A percentile compares a stretch with the other conserved stretches of the same genome.
These are phyloP conservation scores for Noctua pronuba DNA, from an alignment of 2,888 invertebrate species.

Conservation along the genomic window DNA sequence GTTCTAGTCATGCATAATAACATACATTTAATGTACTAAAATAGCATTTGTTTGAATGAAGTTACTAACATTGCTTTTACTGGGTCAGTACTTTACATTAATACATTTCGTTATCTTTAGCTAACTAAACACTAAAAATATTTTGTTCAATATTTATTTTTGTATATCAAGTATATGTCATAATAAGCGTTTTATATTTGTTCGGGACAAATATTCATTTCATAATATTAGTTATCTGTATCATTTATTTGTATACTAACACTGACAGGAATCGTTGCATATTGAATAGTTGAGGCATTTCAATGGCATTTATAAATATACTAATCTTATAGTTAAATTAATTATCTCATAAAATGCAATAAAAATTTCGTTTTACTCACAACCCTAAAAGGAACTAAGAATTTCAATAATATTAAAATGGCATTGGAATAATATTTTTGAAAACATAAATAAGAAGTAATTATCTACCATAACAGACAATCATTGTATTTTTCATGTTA, in stretches of 20 bases:
- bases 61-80: neutral
- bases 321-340: slow-evolving; percentile 4
- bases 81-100: neutral
- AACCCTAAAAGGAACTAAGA: neutral
- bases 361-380: neutral
- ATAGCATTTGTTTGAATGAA: neutral
- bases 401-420: neutral
- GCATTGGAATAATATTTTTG: neutral
- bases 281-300: slow-evolving; percentile 1
- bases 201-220: neutral
- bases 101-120: neutral
- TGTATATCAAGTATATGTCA: neutral
- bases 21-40: neutral
- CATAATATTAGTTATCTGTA: neutral
- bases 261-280: slow-evolving; percentile 26
- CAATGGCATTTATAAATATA: slow-evolving; percentile 10
- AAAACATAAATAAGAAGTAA: slow-evolving; percentile 1
- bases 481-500: neutral
- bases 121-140: neutral
- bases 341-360: neutral
- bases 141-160: neutral
- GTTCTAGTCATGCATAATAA: neutral
- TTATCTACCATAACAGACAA: neutral
- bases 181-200: neutral
- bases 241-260: neutral